These are phyloP conservation scores for Nannoperca obscura DNA, from an alignment of 2,797 vertebrate genomes.

Conservation along the genomic window DNA sequence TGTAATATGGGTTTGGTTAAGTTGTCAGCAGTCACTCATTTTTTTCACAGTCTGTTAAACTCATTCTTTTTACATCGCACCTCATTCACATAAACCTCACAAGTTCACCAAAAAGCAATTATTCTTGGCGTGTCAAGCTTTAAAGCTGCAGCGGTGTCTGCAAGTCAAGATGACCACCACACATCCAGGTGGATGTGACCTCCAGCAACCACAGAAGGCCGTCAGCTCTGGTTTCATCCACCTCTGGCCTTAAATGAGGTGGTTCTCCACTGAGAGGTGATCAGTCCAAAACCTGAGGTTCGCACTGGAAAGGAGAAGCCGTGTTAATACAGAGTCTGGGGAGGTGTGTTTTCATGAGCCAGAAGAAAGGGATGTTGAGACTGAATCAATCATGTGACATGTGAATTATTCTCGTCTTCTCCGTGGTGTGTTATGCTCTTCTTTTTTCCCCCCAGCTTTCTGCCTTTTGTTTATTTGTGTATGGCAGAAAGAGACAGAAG, in stretches of 20 bases:
- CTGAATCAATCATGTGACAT: slow-evolving; percentile 23
- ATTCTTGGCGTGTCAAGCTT: slow-evolving; percentile 1
- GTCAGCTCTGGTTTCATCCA: slow-evolving; percentile 52
- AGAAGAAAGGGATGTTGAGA: slow-evolving; percentile 8
- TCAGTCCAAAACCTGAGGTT: slow-evolving; percentile 45
- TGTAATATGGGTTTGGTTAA: neutral
- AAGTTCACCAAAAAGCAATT: slow-evolving; percentile 51
- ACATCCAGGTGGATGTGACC: slow-evolving; percentile 70
- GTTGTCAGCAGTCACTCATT: neutral
- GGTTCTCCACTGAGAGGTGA: slow-evolving; percentile 27
- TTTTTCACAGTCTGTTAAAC: slow-evolving; percentile 10
- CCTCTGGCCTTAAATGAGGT: slow-evolving; percentile 40
- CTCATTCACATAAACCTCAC: slow-evolving; percentile 21
- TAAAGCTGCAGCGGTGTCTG: slow-evolving; percentile 24
- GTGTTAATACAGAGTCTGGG: slow-evolving; percentile 33
- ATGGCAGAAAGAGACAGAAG: neutral
- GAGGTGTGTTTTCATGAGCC: slow-evolving; percentile 21
- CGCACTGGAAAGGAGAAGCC: neutral
- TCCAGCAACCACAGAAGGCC: slow-evolving; percentile 45
- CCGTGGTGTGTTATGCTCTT: neutral
- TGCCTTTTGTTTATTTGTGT: slow-evolving; percentile 1
- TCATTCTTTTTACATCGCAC: slow-evolving; percentile 29
- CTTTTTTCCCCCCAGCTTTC: neutral
- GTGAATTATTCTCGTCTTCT: slow-evolving; percentile 11
- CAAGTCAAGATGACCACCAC: slow-evolving; percentile 38